Evolutionary conservation across 1,140 invertebrate genomes (phyloP).

Genomic region (Bombyx mori): DNA sequence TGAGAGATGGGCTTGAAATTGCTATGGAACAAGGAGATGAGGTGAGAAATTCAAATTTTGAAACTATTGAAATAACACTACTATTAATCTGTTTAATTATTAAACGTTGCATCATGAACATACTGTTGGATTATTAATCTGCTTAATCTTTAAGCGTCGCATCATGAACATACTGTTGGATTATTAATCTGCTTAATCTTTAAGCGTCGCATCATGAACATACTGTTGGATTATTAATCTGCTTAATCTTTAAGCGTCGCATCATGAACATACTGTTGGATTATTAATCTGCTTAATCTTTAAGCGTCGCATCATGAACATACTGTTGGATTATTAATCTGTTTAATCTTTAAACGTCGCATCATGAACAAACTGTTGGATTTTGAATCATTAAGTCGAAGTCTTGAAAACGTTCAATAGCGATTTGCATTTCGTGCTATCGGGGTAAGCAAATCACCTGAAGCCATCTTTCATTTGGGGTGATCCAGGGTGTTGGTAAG

Average conservation of each 20-base stretch:
- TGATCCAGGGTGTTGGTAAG: too few species aligned
- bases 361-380: too few species aligned
- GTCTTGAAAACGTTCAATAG: too few species aligned
- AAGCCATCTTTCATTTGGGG: too few species aligned
- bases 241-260: not conserved
- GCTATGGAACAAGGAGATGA: constrained; percentile 83
- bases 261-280: not conserved
- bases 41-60: constrained; percentile 24
- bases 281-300: not conserved
- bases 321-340: too few species aligned
- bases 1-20: constrained; percentile 90
- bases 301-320: not conserved
- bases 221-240: not conserved
- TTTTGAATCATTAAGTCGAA: too few species aligned
- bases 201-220: too few species aligned
- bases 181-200: too few species aligned
- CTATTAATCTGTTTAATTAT: not conserved
- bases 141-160: not conserved
- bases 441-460: too few species aligned
- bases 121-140: not conserved
- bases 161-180: too few species aligned
- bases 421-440: too few species aligned
- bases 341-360: too few species aligned
- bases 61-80: not conserved
- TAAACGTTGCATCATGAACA: not conserved